Percentiles rank a stretch among this genome's conserved stretches.
These are phyloP conservation scores for Drosophila ercepeae DNA, from an alignment of 1,140 invertebrate species.

Conservation along the genomic window DNA sequence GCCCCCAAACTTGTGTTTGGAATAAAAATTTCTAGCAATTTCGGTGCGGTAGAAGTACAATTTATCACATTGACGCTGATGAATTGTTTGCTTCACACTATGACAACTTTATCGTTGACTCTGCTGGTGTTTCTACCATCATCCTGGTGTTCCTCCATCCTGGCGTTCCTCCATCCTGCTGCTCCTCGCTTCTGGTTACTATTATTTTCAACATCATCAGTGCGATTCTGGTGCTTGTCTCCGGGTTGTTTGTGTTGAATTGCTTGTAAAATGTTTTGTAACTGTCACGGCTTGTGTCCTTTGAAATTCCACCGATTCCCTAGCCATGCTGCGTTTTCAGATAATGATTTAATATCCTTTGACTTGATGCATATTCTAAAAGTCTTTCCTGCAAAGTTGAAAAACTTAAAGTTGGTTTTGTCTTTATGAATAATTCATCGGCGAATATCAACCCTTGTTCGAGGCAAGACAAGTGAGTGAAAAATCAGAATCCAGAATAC, in stretches of 20 bases:
- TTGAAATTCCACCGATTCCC: constrained; percentile 16
- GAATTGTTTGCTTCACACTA: constrained; percentile 78
- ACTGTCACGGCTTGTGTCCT: constrained; percentile 58
- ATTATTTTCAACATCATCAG: constrained; percentile 48
- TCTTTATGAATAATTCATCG: constrained; percentile 61
- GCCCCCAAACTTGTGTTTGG: constrained; percentile 1
- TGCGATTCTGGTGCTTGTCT: constrained; percentile 24
- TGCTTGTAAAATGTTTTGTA: constrained; percentile 80
- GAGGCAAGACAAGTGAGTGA: constrained; percentile 12
- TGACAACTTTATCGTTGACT: constrained; percentile 76
- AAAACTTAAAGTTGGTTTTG: constrained; percentile 20
- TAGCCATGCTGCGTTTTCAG: constrained; percentile 22
- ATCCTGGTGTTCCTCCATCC: not conserved
- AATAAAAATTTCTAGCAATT: constrained; percentile 73
- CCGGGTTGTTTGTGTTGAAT: constrained; percentile 61
- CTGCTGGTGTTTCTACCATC: constrained; percentile 13
- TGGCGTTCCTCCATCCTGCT: not conserved
- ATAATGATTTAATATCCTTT: constrained; percentile 71
- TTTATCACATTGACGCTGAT: constrained; percentile 81
- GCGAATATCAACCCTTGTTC: constrained; percentile 22
- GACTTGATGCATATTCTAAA: constrained; percentile 54
- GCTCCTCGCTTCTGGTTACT: constrained; percentile 15
- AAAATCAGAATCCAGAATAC: constrained; percentile 47
- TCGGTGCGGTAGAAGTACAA: constrained; percentile 67
- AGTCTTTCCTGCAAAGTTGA: not conserved